Percentiles rank a stretch among this genome's conserved stretches.
Conservation (phyloP, 2,797 vertebrate species). For the Meriones psammophilus region DNA sequence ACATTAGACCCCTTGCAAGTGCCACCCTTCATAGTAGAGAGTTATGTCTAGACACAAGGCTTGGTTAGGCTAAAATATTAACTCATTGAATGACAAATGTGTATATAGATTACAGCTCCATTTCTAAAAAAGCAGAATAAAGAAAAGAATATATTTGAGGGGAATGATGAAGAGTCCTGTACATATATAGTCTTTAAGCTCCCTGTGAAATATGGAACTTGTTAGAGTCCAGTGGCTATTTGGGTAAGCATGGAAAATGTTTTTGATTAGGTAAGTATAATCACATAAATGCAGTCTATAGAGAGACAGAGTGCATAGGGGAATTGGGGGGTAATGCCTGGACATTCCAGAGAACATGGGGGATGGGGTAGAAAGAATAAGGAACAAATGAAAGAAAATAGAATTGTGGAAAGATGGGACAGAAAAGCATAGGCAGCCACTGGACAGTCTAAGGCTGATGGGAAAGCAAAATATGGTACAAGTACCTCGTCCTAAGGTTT, state of each 20-base stretch:
- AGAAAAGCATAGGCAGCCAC: background rate
- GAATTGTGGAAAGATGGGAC: too few species aligned
- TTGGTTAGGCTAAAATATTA: background rate
- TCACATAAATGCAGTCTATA: background rate
- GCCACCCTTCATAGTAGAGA: background rate
- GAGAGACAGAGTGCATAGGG: background rate
- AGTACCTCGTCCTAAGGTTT: background rate
- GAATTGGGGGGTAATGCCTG: background rate
- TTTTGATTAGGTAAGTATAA: background rate
- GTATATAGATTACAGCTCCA: background rate
- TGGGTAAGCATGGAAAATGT: background rate
- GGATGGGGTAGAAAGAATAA: background rate
- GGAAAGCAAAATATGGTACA: background rate
- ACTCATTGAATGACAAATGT: background rate
- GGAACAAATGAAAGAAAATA: background rate
- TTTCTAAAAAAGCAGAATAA: background rate
- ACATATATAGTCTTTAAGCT: background rate
- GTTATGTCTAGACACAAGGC: background rate
- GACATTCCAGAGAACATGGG: background rate
- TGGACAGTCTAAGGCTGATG: too few species aligned
- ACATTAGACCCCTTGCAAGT: background rate
- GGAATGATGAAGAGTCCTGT: background rate
- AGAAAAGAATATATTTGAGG: background rate
- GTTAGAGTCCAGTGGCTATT: accelerated
- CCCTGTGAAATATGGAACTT: background rate